phyloP scores from a whole-genome alignment of 92 coral and sea anemone genomes.

The Phenganax subtilis region DNA sequence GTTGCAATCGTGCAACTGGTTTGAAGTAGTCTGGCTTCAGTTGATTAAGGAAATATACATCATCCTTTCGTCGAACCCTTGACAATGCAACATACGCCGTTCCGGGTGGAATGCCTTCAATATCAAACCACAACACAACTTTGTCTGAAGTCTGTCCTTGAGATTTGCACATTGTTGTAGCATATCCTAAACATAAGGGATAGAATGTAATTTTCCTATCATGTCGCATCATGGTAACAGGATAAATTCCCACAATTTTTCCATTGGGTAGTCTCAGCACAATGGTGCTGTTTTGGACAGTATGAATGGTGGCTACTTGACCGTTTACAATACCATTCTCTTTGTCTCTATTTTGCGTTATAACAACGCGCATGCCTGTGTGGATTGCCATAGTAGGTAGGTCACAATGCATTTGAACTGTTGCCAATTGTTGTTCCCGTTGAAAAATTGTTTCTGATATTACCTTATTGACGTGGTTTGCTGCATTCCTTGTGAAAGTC shows the following conservation, averaged over 20 bases:
- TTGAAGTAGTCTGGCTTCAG: no score
- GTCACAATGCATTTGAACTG: not conserved
- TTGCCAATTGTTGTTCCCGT: not conserved
- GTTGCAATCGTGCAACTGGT: no score
- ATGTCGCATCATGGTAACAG: not conserved
- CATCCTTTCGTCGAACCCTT: no score
- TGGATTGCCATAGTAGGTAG: not conserved
- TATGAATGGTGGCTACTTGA: not conserved
- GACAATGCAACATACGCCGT: not conserved
- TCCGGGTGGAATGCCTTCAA: not conserved
- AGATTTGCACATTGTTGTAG: slow-evolving; percentile 2
- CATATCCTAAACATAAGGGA: not conserved
- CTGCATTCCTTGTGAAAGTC: slow-evolving; percentile 10
- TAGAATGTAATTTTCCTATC: not conserved
- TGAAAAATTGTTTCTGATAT: not conserved
- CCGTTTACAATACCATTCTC: not conserved
- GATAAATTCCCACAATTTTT: not conserved
- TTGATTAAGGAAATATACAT: no score
- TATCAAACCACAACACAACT: not conserved
- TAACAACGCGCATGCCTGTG: not conserved
- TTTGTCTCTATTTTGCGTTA: not conserved
- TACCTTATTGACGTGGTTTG: not conserved
- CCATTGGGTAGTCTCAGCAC: not conserved
- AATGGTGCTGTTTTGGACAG: not conserved
- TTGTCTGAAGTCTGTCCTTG: not conserved